Percentiles rank a stretch among this genome's conserved stretches.
These are phyloP conservation scores for Notodonta dromedarius DNA, from an alignment of 2,888 invertebrate genomes.

Conservation along the genomic window DNA sequence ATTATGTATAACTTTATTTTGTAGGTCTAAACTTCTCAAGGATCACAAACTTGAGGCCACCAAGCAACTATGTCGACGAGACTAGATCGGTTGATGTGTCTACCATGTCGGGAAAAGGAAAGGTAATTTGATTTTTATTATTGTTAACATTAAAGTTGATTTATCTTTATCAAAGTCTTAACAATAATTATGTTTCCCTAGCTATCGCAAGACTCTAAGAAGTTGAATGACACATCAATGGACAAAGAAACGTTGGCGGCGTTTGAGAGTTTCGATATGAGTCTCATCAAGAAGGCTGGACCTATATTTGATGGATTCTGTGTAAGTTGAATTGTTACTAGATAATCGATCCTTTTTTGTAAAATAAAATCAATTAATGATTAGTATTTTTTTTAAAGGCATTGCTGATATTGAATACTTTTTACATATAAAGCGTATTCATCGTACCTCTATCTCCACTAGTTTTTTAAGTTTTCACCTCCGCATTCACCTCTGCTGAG, in stretches of 20 bases:
- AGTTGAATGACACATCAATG: conserved; percentile 50
- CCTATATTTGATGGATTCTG: conserved; percentile 95
- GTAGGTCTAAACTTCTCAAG: conserved; percentile 77
- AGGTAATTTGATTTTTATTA: conserved; percentile 49
- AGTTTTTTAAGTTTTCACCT: too few species aligned
- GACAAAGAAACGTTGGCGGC: conserved; percentile 63
- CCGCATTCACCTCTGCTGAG: too few species aligned
- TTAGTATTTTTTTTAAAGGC: too few species aligned
- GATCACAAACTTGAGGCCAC: conserved; percentile 66
- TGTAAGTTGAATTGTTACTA: conserved; percentile 75
- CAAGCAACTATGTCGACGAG: conserved; percentile 72
- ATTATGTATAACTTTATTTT: background rate
- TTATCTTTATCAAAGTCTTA: background rate
- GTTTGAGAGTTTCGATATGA: conserved; percentile 83
- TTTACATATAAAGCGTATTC: too few species aligned
- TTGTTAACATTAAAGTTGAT: too few species aligned
- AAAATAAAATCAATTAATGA: too few species aligned
- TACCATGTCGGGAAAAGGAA: conserved; percentile 58
- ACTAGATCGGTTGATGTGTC: conserved; percentile 62
- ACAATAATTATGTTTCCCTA: conserved; percentile 22
- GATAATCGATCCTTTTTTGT: too few species aligned
- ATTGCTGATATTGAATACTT: too few species aligned
- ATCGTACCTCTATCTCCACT: too few species aligned
- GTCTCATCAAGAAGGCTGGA: conserved; percentile 88
- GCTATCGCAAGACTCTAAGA: conserved; percentile 65